Conservation (phyloP, 2,113 vertebrate genomes). For the Lepisosteus oculatus region DNA sequence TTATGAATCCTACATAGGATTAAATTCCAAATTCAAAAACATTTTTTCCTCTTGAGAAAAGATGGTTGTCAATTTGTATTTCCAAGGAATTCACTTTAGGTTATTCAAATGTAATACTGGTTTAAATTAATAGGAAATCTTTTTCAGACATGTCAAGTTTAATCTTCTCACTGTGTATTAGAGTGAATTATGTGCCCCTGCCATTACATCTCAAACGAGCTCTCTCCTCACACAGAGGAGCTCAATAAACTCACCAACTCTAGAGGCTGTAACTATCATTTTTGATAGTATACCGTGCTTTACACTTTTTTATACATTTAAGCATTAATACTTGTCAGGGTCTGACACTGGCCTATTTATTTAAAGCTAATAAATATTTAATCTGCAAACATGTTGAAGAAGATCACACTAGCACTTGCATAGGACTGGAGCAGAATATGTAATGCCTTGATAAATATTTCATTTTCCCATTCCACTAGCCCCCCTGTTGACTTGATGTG, state of each 20-base stretch:
- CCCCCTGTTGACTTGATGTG: conserved; percentile 54
- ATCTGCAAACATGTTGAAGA: conserved; percentile 67
- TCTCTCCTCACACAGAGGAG: conserved; percentile 47
- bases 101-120: too few relatives aligned
- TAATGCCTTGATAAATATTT: conserved; percentile 72
- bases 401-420: conserved; percentile 69
- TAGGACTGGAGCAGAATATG: conserved; percentile 72
- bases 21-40: too few relatives aligned
- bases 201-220: too few relatives aligned
- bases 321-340: conserved; percentile 27
- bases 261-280: conserved; percentile 48
- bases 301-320: conserved; percentile 28
- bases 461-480: conserved; percentile 60
- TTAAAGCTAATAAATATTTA: conserved; percentile 74
- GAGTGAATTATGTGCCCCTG: too few relatives aligned
- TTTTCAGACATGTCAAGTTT: too few relatives aligned
- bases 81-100: too few relatives aligned
- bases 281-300: conserved; percentile 37
- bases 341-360: conserved; percentile 59
- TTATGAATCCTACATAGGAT: too few relatives aligned
- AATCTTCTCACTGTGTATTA: too few relatives aligned
- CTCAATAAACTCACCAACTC: conserved; percentile 39
- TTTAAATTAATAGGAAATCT: too few relatives aligned
- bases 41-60: too few relatives aligned
- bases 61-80: too few relatives aligned